Base-by-base conservation (phyloP, 2,888 invertebrate genomes). In the Pristionchus exspectatus region DNA sequence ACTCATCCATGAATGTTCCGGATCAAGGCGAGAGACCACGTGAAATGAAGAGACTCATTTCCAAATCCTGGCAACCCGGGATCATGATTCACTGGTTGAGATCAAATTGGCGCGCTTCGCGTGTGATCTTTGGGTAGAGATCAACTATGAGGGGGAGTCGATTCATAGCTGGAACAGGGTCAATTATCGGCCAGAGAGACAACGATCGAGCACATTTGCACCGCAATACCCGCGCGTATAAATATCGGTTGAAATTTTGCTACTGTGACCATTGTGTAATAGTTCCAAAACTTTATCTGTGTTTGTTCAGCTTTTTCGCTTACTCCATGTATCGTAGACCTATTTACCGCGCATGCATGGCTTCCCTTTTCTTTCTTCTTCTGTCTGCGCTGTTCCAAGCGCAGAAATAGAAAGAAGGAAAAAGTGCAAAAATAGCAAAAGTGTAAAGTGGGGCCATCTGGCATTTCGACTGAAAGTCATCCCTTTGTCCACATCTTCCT, bases 401-500 rank as follows among this genome's bases (percentile, higher is more conserved):
- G 16, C 2, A 56, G 21, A 56, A 21, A 21, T 16, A 63, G 10
- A n/a, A 63, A n/a, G 44, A 50, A 21, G n/a, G 63, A 63, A 63
- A 63, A 63, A 63, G 63, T 63, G 63, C 63, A n/a, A 74, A 74
- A 74, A 21, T 38, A 21, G 69, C 69, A 16, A 72, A 74, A 63
- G 63, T 63, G 63, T 63, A 63, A 63, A n/a, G 63, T 38, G 74
- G 38, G 74, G 74, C 33, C 74, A 74, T 74, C 74, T 74, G 74
- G 38, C 38, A 33, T 33, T 38, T 38, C 74, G 27, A 30, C 74
- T 30, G 33, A 72, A 72, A 72, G 69, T 33, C 33, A 12, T 72
- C 69, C 69, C 69, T 33, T 72, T 72, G 69, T 72, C 69, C 33
- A 18, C 18, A 72, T 30, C 74, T 74, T 38, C 72, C 33, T 30